phyloP scores from a whole-genome alignment of 2,797 vertebrate genomes.

The Benthosema pterotum region DNA sequence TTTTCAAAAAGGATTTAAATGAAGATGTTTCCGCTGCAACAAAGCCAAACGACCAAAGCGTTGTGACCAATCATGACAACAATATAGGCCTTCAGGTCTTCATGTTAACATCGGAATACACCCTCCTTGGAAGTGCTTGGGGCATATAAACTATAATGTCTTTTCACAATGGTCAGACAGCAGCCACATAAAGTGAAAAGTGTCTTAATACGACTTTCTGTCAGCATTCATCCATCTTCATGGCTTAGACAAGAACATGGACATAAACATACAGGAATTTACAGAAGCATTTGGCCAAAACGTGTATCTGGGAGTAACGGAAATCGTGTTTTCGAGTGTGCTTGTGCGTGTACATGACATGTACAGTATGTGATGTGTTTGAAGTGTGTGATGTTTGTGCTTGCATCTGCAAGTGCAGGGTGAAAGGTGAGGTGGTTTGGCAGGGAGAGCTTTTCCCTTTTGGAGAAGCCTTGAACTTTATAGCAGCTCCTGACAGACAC shows the following conservation, averaged over 20 bases:
- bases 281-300: slow-evolving; percentile 29
- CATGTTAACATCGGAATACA: slow-evolving; percentile 46
- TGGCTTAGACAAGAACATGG: slow-evolving; percentile 60
- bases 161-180: no score
- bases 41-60: no score
- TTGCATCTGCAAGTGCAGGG: slow-evolving; percentile 35
- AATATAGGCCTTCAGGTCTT: no score
- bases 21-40: no score
- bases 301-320: slow-evolving; percentile 37
- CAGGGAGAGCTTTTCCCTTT: slow-evolving; percentile 56
- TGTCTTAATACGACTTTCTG: no score
- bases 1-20: no score
- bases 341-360: slow-evolving; percentile 8
- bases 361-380: slow-evolving; percentile 5
- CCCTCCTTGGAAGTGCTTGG: slow-evolving; percentile 37
- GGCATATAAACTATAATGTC: not conserved
- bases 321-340: slow-evolving; percentile 5
- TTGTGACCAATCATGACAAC: no score
- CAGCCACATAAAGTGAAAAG: no score
- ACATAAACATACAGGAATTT: slow-evolving; percentile 51
- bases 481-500: slow-evolving; percentile 69
- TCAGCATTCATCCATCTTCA: not conserved
- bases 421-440: slow-evolving; percentile 62
- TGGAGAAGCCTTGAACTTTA: slow-evolving; percentile 72
- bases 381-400: not conserved